Percentiles rank a stretch among this genome's conserved stretches.
These are phyloP conservation scores for Sebastes kiyomatsui DNA, from an alignment of 2,797 vertebrate genomes.

Conservation along the genomic window DNA sequence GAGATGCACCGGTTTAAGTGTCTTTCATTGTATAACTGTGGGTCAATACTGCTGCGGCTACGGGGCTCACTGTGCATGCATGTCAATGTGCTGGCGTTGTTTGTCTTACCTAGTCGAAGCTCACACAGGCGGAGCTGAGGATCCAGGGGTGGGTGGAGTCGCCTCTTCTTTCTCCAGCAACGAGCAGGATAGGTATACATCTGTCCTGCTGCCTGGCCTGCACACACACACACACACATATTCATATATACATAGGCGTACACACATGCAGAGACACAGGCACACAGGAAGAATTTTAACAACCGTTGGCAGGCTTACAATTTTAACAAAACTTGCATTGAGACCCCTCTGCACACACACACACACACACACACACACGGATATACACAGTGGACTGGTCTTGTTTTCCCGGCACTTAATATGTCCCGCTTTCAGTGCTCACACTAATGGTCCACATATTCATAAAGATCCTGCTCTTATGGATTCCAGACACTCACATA, in stretches of 20 bases:
- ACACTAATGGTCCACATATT: constrained; percentile 8
- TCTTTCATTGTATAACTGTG: neutral
- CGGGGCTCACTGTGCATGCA: neutral
- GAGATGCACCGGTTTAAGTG: neutral
- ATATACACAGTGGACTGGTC: neutral
- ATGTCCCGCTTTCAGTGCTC: constrained; percentile 30
- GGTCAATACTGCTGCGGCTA: neutral
- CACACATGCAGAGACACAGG: constrained; percentile 37
- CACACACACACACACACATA: constrained; percentile 43
- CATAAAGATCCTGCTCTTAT: neutral
- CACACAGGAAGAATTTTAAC: constrained; percentile 62
- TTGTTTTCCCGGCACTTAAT: constrained; percentile 46
- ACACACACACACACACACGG: neutral
- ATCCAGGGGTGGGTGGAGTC: constrained; percentile 93
- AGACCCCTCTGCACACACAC: neutral
- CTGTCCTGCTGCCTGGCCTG: constrained; percentile 93
- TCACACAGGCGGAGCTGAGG: constrained; percentile 95
- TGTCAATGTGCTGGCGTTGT: constrained; percentile 6
- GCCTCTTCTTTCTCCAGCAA: constrained; percentile 97
- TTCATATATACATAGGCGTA: neutral
- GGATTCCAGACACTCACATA: neutral
- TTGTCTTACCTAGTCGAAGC: constrained; percentile 90
- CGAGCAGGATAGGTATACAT: constrained; percentile 97
- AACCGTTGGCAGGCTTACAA: constrained; percentile 38
- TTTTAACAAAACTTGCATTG: constrained; percentile 55